A percentile compares a stretch with the other conserved stretches of the same genome.
Evolutionary conservation across 2,888 invertebrate genomes (phyloP).

Genomic region (Ecdyonurus torrentis): DNA sequence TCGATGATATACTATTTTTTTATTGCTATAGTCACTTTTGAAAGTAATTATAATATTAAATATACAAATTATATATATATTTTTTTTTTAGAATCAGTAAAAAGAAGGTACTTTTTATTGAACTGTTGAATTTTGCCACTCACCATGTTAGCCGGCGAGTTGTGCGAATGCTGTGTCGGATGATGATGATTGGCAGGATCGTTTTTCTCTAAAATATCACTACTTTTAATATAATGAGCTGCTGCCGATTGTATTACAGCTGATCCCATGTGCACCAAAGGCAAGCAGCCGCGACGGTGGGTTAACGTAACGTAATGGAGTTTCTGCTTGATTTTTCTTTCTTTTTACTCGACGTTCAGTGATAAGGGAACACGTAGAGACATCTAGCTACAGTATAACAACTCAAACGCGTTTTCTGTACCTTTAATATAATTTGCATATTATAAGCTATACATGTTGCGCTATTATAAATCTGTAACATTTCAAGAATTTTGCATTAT

Average conservation of each 20-base stretch:
- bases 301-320: constrained; percentile 5
- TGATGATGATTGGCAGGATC: not conserved
- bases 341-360: not conserved
- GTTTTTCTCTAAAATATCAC: not conserved
- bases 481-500: no score
- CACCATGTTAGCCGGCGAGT: not conserved
- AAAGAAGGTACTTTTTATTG: no score
- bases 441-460: no score
- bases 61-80: no score
- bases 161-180: not conserved
- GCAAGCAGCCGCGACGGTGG: not conserved
- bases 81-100: no score
- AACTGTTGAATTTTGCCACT: no score
- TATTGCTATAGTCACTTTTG: no score
- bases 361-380: not conserved
- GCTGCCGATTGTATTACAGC: constrained; percentile 6
- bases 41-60: no score
- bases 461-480: no score
- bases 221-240: constrained; percentile 1
- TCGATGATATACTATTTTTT: no score
- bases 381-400: not conserved
- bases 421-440: no score
- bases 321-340: not conserved
- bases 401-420: no score
- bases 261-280: constrained; percentile 8